These are phyloP conservation scores for Drosophila sp. DNA, from an alignment of 1,140 invertebrate genomes.

Conservation along the genomic window DNA sequence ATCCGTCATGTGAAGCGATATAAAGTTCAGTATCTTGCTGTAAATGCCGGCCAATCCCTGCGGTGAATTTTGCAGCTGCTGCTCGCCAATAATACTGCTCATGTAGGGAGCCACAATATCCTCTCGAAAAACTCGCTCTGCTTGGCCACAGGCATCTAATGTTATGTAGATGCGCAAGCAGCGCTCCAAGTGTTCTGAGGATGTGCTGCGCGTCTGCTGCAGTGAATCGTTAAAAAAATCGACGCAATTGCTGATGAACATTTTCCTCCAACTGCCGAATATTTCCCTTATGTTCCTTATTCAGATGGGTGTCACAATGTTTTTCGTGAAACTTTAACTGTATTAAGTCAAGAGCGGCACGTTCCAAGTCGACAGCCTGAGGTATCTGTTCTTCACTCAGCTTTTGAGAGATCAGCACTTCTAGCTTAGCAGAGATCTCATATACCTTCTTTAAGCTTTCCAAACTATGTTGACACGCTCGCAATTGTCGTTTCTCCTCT, in stretches of 20 bases:
- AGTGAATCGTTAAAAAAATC: slow-evolving; percentile 87
- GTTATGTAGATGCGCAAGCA: slow-evolving; percentile 89
- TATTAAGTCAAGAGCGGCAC: slow-evolving; percentile 76
- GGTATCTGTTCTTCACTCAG: slow-evolving; percentile 77
- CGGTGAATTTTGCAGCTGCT: slow-evolving; percentile 89
- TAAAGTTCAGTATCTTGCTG: slow-evolving; percentile 89
- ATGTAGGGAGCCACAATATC: slow-evolving; percentile 90
- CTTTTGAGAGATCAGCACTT: slow-evolving; percentile 60
- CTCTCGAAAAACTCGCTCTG: slow-evolving; percentile 89
- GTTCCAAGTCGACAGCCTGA: slow-evolving; percentile 75
- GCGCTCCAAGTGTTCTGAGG: slow-evolving; percentile 86
- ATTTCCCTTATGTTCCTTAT: slow-evolving; percentile 84
- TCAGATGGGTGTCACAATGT: slow-evolving; percentile 82
- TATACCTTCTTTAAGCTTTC: slow-evolving; percentile 73
- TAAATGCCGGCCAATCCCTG: slow-evolving; percentile 91
- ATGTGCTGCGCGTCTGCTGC: slow-evolving; percentile 82
- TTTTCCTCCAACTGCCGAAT: slow-evolving; percentile 86
- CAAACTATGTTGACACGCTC: slow-evolving; percentile 65
- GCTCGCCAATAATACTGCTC: slow-evolving; percentile 90
- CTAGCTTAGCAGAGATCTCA: slow-evolving; percentile 65
- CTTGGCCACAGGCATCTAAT: slow-evolving; percentile 88
- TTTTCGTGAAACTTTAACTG: slow-evolving; percentile 75
- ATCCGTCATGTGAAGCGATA: slow-evolving; percentile 88
- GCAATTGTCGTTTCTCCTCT: slow-evolving; percentile 66
- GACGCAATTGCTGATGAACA: slow-evolving; percentile 87